Conservation (phyloP, 1,140 invertebrate species). For the Heliconius congener region DNA sequence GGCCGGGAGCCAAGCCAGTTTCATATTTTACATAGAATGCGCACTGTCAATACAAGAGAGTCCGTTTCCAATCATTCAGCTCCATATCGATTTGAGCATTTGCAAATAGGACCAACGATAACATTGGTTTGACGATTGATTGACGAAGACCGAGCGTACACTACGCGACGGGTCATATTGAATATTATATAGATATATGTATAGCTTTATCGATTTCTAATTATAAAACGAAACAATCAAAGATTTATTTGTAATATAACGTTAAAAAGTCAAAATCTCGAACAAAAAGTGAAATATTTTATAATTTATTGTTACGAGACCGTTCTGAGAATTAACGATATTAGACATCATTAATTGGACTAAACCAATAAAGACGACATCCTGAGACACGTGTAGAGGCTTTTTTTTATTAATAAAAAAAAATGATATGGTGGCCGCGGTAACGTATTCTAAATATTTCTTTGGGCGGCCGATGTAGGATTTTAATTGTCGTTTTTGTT, state of each 20-base stretch:
- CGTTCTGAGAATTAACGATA: conserved; percentile 60
- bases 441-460: conserved; percentile 77
- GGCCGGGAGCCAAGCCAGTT: conserved; percentile 53
- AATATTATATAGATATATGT: not conserved
- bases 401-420: conserved; percentile 55
- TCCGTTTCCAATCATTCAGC: conserved; percentile 72
- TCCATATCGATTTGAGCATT: conserved; percentile 60
- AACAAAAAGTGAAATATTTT: conserved; percentile 36
- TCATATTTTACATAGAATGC: conserved; percentile 81
- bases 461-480: conserved; percentile 57
- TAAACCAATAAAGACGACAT: conserved; percentile 78
- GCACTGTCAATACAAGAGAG: conserved; percentile 58
- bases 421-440: conserved; percentile 53
- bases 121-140: conserved; percentile 28
- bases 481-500: conserved; percentile 80
- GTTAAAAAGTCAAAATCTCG: conserved; percentile 21
- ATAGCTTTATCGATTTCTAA: conserved; percentile 12
- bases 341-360: conserved; percentile 72
- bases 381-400: conserved; percentile 63
- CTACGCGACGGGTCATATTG: not conserved
- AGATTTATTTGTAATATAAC: conserved; percentile 29
- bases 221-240: not conserved
- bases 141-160: conserved; percentile 9
- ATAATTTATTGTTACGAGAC: conserved; percentile 39
- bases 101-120: conserved; percentile 60